A percentile compares a stretch with the other conserved stretches of the same genome.
Conservation (phyloP, 2,888 invertebrate genomes). For the Platynereis dumerilii region DNA sequence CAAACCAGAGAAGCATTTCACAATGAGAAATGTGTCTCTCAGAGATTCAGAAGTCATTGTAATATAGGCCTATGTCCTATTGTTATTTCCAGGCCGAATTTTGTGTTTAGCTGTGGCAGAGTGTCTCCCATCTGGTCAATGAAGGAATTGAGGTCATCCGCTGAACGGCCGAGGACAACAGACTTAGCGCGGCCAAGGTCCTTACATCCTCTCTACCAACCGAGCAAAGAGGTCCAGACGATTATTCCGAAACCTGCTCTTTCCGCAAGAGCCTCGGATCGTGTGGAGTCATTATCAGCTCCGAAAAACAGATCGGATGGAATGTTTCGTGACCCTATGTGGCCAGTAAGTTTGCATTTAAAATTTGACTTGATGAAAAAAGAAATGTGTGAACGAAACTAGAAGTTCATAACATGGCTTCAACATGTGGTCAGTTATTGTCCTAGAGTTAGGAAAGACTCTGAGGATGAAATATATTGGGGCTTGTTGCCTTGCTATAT, state of each 20-base stretch:
- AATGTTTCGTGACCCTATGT: constrained; percentile 50
- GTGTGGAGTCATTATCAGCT: constrained; percentile 43
- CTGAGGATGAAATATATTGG: too few species aligned
- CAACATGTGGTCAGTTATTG: too few species aligned
- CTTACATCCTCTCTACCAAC: constrained; percentile 42
- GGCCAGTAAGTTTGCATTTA: constrained; percentile 44
- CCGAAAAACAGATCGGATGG: constrained; percentile 49
- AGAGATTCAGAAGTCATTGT: too few species aligned
- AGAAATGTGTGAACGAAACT: too few species aligned
- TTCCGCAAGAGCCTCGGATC: constrained; percentile 40
- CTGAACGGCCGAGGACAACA: constrained; percentile 37
- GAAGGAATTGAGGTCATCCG: constrained; percentile 34
- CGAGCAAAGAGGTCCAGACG: constrained; percentile 43
- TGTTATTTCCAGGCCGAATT: constrained; percentile 48
- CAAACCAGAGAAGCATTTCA: too few species aligned
- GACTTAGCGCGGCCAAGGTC: constrained; percentile 39
- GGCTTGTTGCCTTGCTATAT: too few species aligned
- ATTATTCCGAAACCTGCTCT: constrained; percentile 42
- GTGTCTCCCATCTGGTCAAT: constrained; percentile 48
- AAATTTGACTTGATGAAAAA: too few species aligned
- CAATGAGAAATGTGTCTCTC: too few species aligned
- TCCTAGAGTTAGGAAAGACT: too few species aligned
- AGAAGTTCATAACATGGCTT: too few species aligned
- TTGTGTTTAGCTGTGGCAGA: constrained; percentile 54
- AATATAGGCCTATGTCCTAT: too few species aligned